Conservation (phyloP, 2,797 vertebrate genomes). For the Helarctos malayanus region DNA sequence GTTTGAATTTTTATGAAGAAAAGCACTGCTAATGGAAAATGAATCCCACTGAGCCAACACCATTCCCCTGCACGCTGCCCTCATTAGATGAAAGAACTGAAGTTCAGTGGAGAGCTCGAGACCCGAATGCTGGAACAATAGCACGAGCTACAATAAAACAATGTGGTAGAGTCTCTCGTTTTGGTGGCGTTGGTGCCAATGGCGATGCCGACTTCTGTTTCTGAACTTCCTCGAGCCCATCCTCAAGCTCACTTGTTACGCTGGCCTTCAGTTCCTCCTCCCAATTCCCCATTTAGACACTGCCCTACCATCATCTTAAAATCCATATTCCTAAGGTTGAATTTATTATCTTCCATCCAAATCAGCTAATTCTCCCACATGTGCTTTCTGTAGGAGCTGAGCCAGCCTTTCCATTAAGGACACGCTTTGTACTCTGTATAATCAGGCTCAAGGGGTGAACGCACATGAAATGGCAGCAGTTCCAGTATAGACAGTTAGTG, state of each 20-base stretch:
- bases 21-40: not conserved
- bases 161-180: not conserved
- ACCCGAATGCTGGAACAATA: not conserved
- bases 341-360: not conserved
- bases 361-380: not conserved
- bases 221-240: not conserved
- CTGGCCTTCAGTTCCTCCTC: not conserved
- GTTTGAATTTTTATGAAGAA: conserved; percentile 26
- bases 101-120: not conserved
- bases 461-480: too few relatives aligned
- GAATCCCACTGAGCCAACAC: not conserved
- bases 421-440: not conserved
- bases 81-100: conserved; percentile 50
- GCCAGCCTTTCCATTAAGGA: not conserved
- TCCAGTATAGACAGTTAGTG: not conserved
- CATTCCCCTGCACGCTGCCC: not conserved
- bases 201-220: not conserved
- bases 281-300: not conserved
- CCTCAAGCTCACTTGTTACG: not conserved
- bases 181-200: not conserved
- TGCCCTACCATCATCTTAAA: not conserved
- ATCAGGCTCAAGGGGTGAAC: not conserved
- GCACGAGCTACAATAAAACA: not conserved
- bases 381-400: not conserved
- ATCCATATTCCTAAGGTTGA: not conserved